Evolutionary conservation across 2,113 vertebrate genomes (phyloP).

Genomic region (Paralichthys olivaceus): DNA sequence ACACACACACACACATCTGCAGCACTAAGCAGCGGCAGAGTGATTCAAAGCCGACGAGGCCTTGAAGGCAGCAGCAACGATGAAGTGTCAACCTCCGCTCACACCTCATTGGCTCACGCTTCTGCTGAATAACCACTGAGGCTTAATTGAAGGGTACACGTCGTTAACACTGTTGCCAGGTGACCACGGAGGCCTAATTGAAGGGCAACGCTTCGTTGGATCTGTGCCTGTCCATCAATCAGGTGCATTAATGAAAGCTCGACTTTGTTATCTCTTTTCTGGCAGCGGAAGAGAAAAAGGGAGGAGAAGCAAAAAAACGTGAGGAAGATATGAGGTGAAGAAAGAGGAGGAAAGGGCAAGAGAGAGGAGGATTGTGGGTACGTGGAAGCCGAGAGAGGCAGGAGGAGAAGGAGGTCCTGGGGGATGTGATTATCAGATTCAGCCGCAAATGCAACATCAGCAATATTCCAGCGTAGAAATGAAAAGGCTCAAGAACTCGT

Average conservation of each 20-base stretch:
- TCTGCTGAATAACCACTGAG: conserved; percentile 45
- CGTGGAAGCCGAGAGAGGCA: conserved; percentile 1
- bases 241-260: conserved; percentile 20
- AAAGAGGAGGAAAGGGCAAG: conserved; percentile 11
- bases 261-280: conserved; percentile 15
- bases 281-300: conserved; percentile 1
- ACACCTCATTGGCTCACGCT: conserved; percentile 47
- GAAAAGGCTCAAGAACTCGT: conserved; percentile 57
- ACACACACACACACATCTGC: not conserved
- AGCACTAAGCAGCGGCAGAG: conserved; percentile 4
- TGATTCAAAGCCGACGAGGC: conserved; percentile 42
- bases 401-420: conserved; percentile 29
- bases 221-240: conserved; percentile 56
- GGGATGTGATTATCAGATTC: conserved; percentile 70
- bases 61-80: conserved; percentile 39
- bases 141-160: conserved; percentile 55
- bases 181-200: conserved; percentile 48
- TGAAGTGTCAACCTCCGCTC: conserved; percentile 27
- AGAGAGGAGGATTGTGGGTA: conserved; percentile 22
- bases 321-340: not conserved
- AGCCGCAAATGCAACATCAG: conserved; percentile 58
- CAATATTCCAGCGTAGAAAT: conserved; percentile 63
- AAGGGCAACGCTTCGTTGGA: conserved; percentile 40
- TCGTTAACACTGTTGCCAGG: conserved; percentile 56
- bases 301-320: not conserved